Conservation (phyloP, 2,797 vertebrate species). For the Dicrostonyx torquatus region DNA sequence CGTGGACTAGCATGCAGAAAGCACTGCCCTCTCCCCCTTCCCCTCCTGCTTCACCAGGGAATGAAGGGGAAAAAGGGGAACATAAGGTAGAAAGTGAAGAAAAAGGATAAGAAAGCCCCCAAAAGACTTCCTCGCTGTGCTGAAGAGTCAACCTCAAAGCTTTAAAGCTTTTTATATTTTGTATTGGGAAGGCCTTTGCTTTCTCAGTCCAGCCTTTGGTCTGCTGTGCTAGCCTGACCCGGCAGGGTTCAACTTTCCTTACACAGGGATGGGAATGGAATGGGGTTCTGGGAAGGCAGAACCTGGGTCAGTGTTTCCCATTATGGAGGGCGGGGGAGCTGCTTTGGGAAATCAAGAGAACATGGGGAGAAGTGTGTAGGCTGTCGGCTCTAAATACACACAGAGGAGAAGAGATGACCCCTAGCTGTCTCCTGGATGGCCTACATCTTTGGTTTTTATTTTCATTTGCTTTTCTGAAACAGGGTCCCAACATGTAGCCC, state of each 20-base stretch:
- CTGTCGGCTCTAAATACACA: background rate
- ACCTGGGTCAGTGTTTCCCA: background rate
- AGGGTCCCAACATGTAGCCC: background rate
- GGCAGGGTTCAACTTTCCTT: background rate
- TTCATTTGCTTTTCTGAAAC: background rate
- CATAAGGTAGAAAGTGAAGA: background rate
- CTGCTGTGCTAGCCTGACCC: fast-evolving
- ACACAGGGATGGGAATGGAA: background rate
- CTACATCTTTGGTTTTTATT: background rate
- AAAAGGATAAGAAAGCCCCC: background rate
- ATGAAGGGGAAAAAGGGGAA: background rate
- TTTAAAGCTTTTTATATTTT: background rate
- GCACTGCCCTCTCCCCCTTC: fast-evolving
- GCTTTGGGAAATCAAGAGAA: background rate
- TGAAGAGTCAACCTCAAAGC: background rate
- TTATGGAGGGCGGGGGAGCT: background rate
- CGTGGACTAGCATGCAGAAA: fast-evolving
- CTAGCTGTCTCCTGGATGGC: background rate
- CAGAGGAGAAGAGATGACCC: background rate
- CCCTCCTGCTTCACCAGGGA: background rate
- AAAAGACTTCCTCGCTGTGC: background rate
- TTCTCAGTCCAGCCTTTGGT: fast-evolving
- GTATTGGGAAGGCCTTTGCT: background rate
- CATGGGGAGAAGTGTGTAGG: background rate
- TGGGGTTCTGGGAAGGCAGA: background rate